Evolutionary conservation across 2,113 vertebrate species (phyloP).

Genomic region (Sylvietta virens): DNA sequence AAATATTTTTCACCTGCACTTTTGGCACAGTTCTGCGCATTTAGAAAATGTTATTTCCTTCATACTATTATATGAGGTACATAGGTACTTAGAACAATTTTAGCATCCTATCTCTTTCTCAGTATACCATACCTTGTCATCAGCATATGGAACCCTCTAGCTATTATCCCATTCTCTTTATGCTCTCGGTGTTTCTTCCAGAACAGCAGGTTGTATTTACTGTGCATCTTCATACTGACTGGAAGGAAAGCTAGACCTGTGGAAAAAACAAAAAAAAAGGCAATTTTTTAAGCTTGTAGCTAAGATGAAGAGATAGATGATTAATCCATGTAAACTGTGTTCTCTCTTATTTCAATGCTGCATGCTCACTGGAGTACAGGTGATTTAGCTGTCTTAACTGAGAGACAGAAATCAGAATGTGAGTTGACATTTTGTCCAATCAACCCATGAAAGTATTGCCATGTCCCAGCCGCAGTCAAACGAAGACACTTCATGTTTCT

Average conservation of each 20-base stretch:
- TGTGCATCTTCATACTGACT: neutral
- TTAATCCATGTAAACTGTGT: neutral
- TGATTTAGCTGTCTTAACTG: neutral
- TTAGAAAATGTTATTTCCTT: slow-evolving; percentile 53
- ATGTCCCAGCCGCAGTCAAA: neutral
- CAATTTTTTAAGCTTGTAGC: neutral
- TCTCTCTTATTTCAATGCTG: neutral
- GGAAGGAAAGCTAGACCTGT: neutral
- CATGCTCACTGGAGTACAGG: neutral
- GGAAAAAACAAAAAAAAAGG: neutral
- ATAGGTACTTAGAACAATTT: slow-evolving; percentile 44
- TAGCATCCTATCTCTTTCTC: slow-evolving; percentile 42
- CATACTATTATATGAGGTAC: neutral
- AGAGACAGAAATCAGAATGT: neutral
- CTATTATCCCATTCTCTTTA: slow-evolving; percentile 51
- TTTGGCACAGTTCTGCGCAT: neutral
- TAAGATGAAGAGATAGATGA: neutral
- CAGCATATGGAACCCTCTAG: slow-evolving; percentile 52
- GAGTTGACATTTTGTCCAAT: neutral
- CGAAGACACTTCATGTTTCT: neutral
- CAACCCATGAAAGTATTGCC: neutral
- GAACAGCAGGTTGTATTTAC: slow-evolving; percentile 34
- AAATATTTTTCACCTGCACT: slow-evolving; percentile 50
- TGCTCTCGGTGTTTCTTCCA: neutral
- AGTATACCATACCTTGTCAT: slow-evolving; percentile 20